A percentile compares a stretch with the other conserved stretches of the same genome.
These are phyloP conservation scores for Drosophila paracracens DNA, from an alignment of 2,888 invertebrate genomes.

Conservation along the genomic window DNA sequence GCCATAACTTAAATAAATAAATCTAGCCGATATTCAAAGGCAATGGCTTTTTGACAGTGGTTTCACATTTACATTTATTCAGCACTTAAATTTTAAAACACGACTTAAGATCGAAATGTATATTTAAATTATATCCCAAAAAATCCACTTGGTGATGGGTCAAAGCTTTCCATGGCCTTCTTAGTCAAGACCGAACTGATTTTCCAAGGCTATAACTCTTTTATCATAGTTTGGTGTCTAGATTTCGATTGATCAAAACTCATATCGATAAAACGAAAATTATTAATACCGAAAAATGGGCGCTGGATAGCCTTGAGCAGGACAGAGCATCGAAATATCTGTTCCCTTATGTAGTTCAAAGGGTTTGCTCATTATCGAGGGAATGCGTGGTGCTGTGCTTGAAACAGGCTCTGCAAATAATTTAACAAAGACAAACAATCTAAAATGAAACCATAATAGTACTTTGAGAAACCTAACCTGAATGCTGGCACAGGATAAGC, in stretches of 20 bases:
- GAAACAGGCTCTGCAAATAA: conserved; percentile 86
- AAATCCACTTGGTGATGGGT: rapidly evolving
- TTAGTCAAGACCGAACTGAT: neutral
- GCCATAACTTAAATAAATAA: neutral
- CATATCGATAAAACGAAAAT: neutral
- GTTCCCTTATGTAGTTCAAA: conserved; percentile 68
- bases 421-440: conserved; percentile 21
- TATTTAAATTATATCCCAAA: neutral
- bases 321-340: conserved; percentile 87
- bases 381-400: conserved; percentile 86
- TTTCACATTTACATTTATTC: neutral
- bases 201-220: neutral
- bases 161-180: neutral
- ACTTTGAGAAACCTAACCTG: conserved; percentile 85
- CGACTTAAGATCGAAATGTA: neutral
- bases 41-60: neutral
- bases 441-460: neutral
- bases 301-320: conserved; percentile 91
- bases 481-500: conserved; percentile 90
- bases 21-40: neutral
- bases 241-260: neutral
- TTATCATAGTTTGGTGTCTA: neutral
- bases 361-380: conserved; percentile 84
- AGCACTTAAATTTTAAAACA: neutral
- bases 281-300: conserved; percentile 82